Evolutionary conservation across 2,797 vertebrate species (phyloP), one percentile per base, ranked within the genome.

Genomic region (Chaenodraco wilsoni): DNA sequence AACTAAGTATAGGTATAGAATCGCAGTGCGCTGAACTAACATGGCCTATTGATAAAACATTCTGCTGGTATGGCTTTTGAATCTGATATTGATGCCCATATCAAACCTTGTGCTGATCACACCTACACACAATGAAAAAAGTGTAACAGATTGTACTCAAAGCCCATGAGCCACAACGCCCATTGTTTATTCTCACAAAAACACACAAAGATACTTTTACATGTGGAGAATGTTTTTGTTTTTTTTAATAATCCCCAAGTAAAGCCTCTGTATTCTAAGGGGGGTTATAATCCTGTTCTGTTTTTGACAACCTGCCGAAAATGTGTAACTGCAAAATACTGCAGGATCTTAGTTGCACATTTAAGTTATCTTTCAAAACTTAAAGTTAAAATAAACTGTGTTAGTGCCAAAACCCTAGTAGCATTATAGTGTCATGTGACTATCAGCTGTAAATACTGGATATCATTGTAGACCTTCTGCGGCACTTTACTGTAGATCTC

Each of bases 231-330:
- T 2, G 1, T 33, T 8, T 37, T 33, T 8, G 33, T 5, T 37
- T 14, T 14, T 43, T 6, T 15, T 5, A 23, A 14, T 56, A 33
- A 79, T 57, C 55, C 31, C 50, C 49, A 40, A 33, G 3, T 37
- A 50, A 70, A 63, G 31, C 63, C 48, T 49, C 7, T 43, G 14
- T 56, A 19, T 19, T 40, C 44, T 37, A 13, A 43, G 7, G 33
- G 33, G 16, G 41, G 11, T 43, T 52, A 52, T 71, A 67, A 75
- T 58, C 51, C 51, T 62, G 6, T 61, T 70, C 16, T n/a, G 62
- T 56, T 65, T 74, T 50, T 74, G 13, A 17, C 2, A 15, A 48
- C 73, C 17, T 54, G 17, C n/a, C 12, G 3, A 49, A 65, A 21
- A 65, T 4, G 17, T 7, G 1, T n/a, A 33, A 19, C 19, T 6